These are phyloP conservation scores for Vulpes vulpes DNA, from an alignment of 2,113 vertebrate genomes.

Conservation along the genomic window DNA sequence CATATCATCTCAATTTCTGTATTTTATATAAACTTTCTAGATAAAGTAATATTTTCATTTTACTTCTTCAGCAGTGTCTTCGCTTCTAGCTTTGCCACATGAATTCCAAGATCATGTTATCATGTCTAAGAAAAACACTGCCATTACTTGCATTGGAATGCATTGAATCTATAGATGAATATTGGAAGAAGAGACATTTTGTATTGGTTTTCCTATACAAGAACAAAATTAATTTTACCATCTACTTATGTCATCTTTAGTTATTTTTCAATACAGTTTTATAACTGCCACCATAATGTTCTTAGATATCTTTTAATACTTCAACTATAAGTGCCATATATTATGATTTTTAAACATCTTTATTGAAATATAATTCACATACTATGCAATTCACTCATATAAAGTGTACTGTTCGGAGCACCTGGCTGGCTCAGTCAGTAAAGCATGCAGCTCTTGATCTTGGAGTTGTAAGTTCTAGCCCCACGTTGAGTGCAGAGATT, in stretches of 20 bases:
- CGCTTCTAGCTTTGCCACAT: neutral
- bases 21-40: neutral
- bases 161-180: neutral
- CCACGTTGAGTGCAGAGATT: neutral
- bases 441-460: neutral
- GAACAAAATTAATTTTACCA: neutral
- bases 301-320: neutral
- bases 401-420: neutral
- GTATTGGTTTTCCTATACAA: neutral
- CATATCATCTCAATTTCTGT: neutral
- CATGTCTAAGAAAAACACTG: neutral
- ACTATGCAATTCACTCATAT: neutral
- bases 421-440: neutral
- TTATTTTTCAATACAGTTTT: neutral
- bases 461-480: neutral
- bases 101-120: neutral
- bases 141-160: neutral
- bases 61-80: neutral
- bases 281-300: neutral
- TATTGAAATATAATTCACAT: neutral
- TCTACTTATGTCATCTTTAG: neutral
- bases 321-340: neutral
- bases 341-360: neutral
- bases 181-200: neutral
- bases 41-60: neutral